Percentiles rank a stretch among this genome's conserved stretches.
Evolutionary conservation across 1,140 invertebrate species (phyloP).

Genomic region (Colletes latitarsis): DNA sequence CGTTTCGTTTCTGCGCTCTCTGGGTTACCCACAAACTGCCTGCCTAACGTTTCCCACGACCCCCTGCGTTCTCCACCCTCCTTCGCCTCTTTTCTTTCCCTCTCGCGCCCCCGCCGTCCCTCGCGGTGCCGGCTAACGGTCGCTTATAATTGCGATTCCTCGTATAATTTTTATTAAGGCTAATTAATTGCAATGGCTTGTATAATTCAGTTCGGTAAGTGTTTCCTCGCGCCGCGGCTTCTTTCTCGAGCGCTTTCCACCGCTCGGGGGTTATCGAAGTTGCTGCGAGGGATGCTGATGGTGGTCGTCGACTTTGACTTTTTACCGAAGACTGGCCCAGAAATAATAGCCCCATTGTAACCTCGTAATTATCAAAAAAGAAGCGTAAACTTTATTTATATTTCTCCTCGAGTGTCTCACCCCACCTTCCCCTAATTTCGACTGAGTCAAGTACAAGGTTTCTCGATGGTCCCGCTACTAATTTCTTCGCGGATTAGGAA

Average conservation of each 20-base stretch:
- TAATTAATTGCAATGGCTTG: conserved; percentile 80
- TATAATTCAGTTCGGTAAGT: conserved; percentile 74
- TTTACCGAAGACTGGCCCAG: too few relatives aligned
- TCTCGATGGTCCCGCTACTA: background rate
- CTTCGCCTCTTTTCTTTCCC: conserved; percentile 25
- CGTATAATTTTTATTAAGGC: conserved; percentile 81
- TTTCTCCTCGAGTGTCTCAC: too few relatives aligned
- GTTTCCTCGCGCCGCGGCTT: background rate
- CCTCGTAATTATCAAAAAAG: too few relatives aligned
- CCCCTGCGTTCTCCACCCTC: conserved; percentile 23
- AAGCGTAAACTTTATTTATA: too few relatives aligned
- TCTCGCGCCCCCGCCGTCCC: background rate
- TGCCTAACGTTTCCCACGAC: conserved; percentile 47
- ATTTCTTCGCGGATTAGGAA: conserved; percentile 57
- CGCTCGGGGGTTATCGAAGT: background rate
- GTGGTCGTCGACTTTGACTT: too few relatives aligned
- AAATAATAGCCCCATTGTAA: too few relatives aligned
- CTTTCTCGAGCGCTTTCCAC: background rate
- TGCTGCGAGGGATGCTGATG: background rate
- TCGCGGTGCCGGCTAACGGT: conserved; percentile 50
- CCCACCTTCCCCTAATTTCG: too few relatives aligned
- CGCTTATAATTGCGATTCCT: conserved; percentile 78
- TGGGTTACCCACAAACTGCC: conserved; percentile 54
- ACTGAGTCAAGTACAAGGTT: too few relatives aligned
- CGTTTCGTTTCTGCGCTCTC: conserved; percentile 35